Conservation (phyloP, 2,113 vertebrate species). For the Equus przewalskii region DNA sequence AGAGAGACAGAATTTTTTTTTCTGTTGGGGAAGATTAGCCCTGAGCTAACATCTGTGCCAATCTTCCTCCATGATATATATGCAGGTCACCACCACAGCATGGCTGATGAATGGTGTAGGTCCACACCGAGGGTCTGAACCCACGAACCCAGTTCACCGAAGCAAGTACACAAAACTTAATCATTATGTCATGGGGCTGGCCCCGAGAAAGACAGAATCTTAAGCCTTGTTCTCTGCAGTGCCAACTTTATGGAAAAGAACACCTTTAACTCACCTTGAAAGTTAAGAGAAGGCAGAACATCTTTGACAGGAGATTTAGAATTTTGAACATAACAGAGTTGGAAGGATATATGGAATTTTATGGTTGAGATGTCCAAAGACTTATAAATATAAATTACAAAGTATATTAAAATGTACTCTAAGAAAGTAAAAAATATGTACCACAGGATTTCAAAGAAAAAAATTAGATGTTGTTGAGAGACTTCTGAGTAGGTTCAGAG, state of each 20-base stretch:
- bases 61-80: too few relatives aligned
- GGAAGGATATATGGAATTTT: background rate
- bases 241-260: background rate
- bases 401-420: background rate
- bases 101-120: too few relatives aligned
- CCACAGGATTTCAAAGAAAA: background rate
- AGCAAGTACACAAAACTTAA: too few relatives aligned
- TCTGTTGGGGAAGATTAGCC: too few relatives aligned
- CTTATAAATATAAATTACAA: background rate
- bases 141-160: too few relatives aligned
- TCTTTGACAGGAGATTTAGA: slow-evolving; percentile 11
- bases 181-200: too few relatives aligned
- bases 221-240: background rate
- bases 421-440: background rate
- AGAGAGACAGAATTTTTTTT: background rate
- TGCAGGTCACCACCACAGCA: too few relatives aligned
- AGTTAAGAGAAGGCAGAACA: background rate
- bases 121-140: too few relatives aligned
- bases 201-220: background rate
- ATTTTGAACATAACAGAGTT: background rate
- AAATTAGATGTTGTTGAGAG: background rate
- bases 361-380: background rate
- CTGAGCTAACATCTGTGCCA: too few relatives aligned
- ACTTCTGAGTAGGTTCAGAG: slow-evolving; percentile 10
- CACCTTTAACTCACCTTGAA: background rate